Base-by-base conservation (phyloP, 2,113 vertebrate species). In the Sebastes fasciatus region DNA sequence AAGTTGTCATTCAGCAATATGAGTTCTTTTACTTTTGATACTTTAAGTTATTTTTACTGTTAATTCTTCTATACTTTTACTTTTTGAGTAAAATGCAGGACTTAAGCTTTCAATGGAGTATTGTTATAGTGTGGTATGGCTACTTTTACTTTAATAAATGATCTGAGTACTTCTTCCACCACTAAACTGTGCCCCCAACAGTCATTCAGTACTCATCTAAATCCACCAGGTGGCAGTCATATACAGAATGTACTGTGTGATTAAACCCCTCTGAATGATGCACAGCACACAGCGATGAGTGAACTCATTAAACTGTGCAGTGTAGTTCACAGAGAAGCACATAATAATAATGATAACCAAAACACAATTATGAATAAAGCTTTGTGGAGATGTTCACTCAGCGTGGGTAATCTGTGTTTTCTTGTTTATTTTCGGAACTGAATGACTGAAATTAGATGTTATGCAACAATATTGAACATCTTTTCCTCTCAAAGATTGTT, bases 201-300 rank as follows among this genome's bases (percentile, higher is more conserved):
- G 11, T 17, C 13, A 21, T 16, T 13, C 63, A 84, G 17, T 71
- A 12, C 21, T 16, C 2, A 6, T 23, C 6, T 60, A 1, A 1
- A 5, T 65, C 90, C 93, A 88, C 82, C 80, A 91, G 93, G 52
- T 71, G 88, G 87, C 90, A 85, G 75, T 55, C 26, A 42, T 14
- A 2, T 5, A 1, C 65, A 49, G 17, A 5, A 1, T 4, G 5
- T 2, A 10, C 43, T 23, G 6, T 9, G 17, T 65, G 58, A 45
- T 43, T 8, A 7, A 46, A 4, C 8, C 7, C n/a, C 45, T 40
- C 1, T 71, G 55, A 46, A 3, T 64, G 66, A 60, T 26, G 72
- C 75, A 6, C 40, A 26, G 23, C 77, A 34, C 54, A 16, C 51
- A 61, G 63, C 68, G 51, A 40, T 61, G 58, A 83, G 13, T 86